Percentiles rank a stretch among this genome's conserved stretches.
phyloP scores from a whole-genome alignment of 2,888 invertebrate genomes.

The Xestobium rufovillosum region DNA sequence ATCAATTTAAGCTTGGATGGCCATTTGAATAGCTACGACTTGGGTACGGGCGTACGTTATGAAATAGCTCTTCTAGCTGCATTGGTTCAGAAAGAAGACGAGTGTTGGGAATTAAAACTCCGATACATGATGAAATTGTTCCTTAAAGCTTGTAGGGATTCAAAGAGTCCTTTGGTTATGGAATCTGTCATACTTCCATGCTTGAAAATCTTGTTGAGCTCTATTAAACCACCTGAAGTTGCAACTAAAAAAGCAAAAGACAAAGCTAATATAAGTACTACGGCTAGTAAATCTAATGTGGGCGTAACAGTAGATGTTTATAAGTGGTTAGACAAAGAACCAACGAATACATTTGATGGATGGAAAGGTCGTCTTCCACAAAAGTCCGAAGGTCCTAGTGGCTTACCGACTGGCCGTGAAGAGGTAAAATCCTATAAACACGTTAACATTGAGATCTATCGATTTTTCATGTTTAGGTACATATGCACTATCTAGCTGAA shows the following conservation, averaged over 20 bases:
- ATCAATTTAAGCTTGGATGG: conserved; percentile 72
- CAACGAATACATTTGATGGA: conserved; percentile 58
- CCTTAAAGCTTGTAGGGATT: conserved; percentile 66
- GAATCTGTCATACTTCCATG: conserved; percentile 90
- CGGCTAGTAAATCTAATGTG: conserved; percentile 37
- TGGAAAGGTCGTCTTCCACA: conserved; percentile 63
- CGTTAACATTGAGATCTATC: too few species aligned
- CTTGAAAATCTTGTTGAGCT: conserved; percentile 78
- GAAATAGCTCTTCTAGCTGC: conserved; percentile 83
- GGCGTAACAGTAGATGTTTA: conserved; percentile 60
- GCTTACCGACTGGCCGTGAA: conserved; percentile 29
- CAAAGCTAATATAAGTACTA: conserved; percentile 46
- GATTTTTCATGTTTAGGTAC: conserved; percentile 24
- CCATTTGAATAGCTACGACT: conserved; percentile 64
- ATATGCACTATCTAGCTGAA: conserved; percentile 57
- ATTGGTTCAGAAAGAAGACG: conserved; percentile 84
- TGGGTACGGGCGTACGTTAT: conserved; percentile 73
- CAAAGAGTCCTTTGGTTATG: conserved; percentile 78
- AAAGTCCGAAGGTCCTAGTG: conserved; percentile 33
- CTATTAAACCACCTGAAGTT: conserved; percentile 62
- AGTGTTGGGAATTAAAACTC: conserved; percentile 90
- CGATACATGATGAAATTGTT: conserved; percentile 84
- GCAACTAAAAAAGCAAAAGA: conserved; percentile 49
- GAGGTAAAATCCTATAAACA: too few species aligned
- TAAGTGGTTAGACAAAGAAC: conserved; percentile 67